Percentiles rank a stretch among this genome's conserved stretches.
Conservation (phyloP, 2,888 invertebrate species). For the Ennomos erosarius region DNA sequence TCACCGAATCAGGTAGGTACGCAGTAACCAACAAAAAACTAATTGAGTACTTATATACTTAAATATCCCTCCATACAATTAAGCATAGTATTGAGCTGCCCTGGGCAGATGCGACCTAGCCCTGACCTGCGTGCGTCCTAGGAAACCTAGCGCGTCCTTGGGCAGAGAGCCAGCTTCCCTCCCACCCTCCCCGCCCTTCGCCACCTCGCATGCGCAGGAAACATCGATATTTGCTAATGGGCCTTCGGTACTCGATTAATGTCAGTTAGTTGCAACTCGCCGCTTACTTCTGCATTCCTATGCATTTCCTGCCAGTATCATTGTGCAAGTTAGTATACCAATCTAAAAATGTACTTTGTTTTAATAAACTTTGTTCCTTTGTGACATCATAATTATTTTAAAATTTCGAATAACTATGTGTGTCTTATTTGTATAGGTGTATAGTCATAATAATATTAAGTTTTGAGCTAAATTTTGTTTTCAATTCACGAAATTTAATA, state of each 20-base stretch:
- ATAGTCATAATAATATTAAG: no score
- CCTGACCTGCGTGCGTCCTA: slow-evolving; percentile 70
- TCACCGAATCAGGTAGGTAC: no score
- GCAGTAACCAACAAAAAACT: not conserved
- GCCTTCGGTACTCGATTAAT: slow-evolving; percentile 52
- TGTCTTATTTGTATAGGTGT: no score
- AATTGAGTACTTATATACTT: not conserved
- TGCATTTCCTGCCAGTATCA: slow-evolving; percentile 27
- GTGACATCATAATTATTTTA: no score
- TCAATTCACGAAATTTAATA: no score
- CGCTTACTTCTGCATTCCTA: slow-evolving; percentile 43
- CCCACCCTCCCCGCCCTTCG: slow-evolving; percentile 35
- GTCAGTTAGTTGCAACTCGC: slow-evolving; percentile 41
- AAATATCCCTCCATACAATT: not conserved
- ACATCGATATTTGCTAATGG: slow-evolving; percentile 65
- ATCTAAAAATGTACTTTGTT: not conserved
- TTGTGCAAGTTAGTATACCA: slow-evolving; percentile 15
- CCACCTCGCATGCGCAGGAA: slow-evolving; percentile 60
- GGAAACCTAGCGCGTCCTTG: slow-evolving; percentile 75
- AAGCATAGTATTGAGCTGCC: slow-evolving; percentile 40
- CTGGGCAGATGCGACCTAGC: slow-evolving; percentile 52
- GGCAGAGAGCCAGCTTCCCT: slow-evolving; percentile 66
- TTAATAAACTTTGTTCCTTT: not conserved
- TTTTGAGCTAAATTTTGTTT: no score
- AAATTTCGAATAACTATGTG: no score